Evolutionary conservation across 2,113 vertebrate genomes (phyloP), one percentile per base, ranked within the genome.

Genomic region (Trogon melanurus): DNA sequence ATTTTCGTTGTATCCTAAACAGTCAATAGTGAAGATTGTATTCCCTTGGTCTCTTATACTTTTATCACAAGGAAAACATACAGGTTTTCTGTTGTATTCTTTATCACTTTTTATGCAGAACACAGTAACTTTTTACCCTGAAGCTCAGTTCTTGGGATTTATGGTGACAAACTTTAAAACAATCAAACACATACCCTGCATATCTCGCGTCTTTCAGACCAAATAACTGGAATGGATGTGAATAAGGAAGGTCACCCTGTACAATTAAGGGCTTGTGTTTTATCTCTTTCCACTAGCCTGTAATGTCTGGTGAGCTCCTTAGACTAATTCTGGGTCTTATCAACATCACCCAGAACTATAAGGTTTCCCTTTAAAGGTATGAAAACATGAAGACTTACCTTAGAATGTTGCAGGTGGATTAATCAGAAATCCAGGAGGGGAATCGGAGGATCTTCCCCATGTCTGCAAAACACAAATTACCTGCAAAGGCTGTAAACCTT

Each of bases 1-100:
- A 97, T 96, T 96, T 97, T 92, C 5, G 1, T 65, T 88, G 25
- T 90, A 81, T 93, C 86, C 66, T 91, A 90, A 90, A 56, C 79
- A 93, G 86, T 95, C 88, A 93, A 48, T 91, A 88, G 32, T 67
- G 91, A 94, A 90, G 34, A 82, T 17, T 83, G 5, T 71, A 90
- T 90, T 95, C 75, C 74, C 90, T 85, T 48, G 41, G 34, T 57
- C 34, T 79, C 53, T 81, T 83, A 10, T 57, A 76, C 81, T 95
- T 95, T 94, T 70, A 38, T 72, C 18, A 76, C 56, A 91, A 85
- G 88, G 21, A 90, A 92, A 93, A 14, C 22, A 78, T 92, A 3
- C 25, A 88, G 7, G 1, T 94, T 92, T 82, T 79, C 45, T 66
- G 2, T 47, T 71, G 25, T 41, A 88, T 82, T 38, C 10, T 82